phyloP scores from a whole-genome alignment of 2,888 invertebrate genomes.

The Plutella xylostella region DNA sequence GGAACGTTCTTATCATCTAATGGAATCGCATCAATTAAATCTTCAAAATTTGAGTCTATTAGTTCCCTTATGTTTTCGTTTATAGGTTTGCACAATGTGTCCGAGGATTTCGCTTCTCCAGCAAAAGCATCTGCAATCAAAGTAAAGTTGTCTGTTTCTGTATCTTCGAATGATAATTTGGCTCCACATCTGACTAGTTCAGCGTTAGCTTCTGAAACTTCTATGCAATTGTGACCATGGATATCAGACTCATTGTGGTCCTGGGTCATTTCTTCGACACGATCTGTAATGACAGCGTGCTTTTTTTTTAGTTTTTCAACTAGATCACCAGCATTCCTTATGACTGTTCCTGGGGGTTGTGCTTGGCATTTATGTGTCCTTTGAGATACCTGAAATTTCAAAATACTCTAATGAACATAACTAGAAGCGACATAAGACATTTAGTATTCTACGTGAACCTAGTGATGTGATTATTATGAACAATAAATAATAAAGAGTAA shows the following conservation, averaged over 20 bases:
- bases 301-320: slow-evolving; percentile 62
- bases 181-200: slow-evolving; percentile 57
- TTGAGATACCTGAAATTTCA: slow-evolving; percentile 78
- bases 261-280: not conserved
- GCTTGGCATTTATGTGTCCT: slow-evolving; percentile 83
- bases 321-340: slow-evolving; percentile 57
- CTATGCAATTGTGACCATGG: slow-evolving; percentile 21
- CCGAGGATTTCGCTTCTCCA: slow-evolving; percentile 19
- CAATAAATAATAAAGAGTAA: too few relatives aligned
- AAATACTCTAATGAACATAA: too few relatives aligned
- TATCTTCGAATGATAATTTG: slow-evolving; percentile 56
- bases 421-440: too few relatives aligned
- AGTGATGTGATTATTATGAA: too few relatives aligned
- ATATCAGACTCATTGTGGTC: not conserved
- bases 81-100: slow-evolving; percentile 5
- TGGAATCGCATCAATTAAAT: slow-evolving; percentile 20
- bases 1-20: slow-evolving; percentile 63
- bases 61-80: slow-evolving; percentile 34
- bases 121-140: slow-evolving; percentile 38
- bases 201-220: slow-evolving; percentile 52
- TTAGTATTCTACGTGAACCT: too few relatives aligned
- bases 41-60: slow-evolving; percentile 22
- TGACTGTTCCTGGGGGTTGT: slow-evolving; percentile 70
- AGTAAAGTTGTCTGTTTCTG: slow-evolving; percentile 55
- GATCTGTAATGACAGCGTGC: slow-evolving; percentile 23